Evolutionary conservation across 2,888 invertebrate species (phyloP).

Genomic region (Drosophila melanosoma): DNA sequence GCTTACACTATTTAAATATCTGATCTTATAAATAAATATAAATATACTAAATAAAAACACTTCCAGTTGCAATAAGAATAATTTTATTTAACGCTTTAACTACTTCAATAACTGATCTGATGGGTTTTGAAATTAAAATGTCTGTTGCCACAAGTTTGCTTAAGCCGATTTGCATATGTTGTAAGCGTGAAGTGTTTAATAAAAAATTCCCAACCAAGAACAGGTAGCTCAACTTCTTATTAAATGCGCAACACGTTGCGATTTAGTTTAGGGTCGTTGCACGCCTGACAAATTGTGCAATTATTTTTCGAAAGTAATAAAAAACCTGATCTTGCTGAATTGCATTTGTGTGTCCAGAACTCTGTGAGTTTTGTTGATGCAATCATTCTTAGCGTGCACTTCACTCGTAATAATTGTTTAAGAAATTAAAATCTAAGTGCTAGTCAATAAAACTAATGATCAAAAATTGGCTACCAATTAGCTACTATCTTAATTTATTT

Average conservation of each 20-base stretch:
- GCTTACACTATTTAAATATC: not conserved
- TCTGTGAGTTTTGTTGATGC: conserved; percentile 3
- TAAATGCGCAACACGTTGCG: conserved; percentile 1
- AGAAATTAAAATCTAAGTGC: not conserved
- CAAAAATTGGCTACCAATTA: not conserved
- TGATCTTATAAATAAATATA: not conserved
- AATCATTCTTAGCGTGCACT: not conserved
- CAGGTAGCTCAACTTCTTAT: conserved; percentile 25
- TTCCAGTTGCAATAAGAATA: not conserved
- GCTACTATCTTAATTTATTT: not conserved
- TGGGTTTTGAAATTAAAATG: conserved; percentile 2
- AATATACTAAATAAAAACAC: not conserved
- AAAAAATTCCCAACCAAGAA: conserved; percentile 24
- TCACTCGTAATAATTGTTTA: not conserved
- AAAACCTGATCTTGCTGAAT: conserved; percentile 34
- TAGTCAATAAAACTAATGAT: not conserved
- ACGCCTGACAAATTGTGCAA: conserved; percentile 30
- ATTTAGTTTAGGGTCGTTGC: conserved; percentile 37
- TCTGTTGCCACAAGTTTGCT: conserved; percentile 28
- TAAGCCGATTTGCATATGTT: conserved; percentile 22
- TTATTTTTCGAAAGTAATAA: not conserved
- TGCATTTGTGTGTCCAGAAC: conserved; percentile 17
- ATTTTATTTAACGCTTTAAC: not conserved
- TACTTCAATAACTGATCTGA: not conserved
- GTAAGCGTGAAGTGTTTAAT: conserved; percentile 9